These are phyloP conservation scores for Calidris pugnax DNA, from an alignment of 2,113 vertebrate genomes.

Conservation along the genomic window DNA sequence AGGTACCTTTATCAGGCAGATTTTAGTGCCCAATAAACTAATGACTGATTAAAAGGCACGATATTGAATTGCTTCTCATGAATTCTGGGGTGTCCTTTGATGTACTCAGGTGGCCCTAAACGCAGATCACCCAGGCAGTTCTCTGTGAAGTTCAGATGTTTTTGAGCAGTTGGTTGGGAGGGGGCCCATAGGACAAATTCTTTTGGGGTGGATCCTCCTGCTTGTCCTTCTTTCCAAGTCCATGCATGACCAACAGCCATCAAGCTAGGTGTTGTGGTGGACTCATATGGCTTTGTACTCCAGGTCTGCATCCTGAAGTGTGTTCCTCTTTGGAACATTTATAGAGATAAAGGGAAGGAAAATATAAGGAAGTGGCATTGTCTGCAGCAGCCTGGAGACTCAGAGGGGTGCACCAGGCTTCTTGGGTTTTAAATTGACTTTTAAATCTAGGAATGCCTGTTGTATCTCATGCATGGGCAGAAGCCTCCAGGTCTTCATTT, in stretches of 20 bases:
- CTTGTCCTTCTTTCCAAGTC: not conserved
- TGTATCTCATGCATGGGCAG: not conserved
- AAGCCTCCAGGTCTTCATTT: not conserved
- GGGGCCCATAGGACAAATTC: not conserved
- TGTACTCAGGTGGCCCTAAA: not conserved
- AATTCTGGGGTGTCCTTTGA: not conserved
- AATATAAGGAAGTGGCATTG: not conserved
- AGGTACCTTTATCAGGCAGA: not conserved
- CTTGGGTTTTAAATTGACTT: not conserved
- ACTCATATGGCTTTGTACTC: not conserved
- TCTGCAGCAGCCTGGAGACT: not conserved
- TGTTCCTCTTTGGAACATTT: not conserved
- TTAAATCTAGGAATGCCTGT: not conserved
- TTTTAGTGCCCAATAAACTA: not conserved
- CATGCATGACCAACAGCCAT: not conserved
- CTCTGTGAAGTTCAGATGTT: not conserved
- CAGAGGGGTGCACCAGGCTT: not conserved
- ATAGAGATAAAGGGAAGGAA: not conserved
- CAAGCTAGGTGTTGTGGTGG: not conserved
- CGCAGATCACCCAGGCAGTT: rapidly evolving
- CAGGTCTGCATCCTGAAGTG: not conserved
- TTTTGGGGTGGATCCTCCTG: not conserved
- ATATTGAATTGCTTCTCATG: not conserved
- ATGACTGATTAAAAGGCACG: not conserved
- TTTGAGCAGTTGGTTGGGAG: not conserved